phyloP scores from a whole-genome alignment of 2,113 vertebrate species.

The Platysteira castanea region DNA sequence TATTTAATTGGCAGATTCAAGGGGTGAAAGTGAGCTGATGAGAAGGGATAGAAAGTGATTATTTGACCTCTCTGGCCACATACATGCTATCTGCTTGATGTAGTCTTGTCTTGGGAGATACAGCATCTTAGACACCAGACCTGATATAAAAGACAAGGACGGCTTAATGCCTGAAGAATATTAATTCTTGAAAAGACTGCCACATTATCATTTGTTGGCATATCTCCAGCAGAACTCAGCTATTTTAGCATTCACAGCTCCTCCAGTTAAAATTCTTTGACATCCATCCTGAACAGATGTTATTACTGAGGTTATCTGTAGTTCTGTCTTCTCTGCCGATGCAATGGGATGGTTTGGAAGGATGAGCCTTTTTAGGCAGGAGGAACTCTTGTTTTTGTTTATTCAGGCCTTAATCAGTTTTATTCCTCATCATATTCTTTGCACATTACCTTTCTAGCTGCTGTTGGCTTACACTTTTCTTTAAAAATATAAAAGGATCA shows the following conservation, averaged over 20 bases:
- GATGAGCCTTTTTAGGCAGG: background rate
- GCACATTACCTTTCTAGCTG: background rate
- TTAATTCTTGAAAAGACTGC: slow-evolving; percentile 29
- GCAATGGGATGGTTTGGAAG: background rate
- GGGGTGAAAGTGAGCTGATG: background rate
- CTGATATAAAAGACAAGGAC: slow-evolving; percentile 4
- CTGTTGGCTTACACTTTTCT: background rate
- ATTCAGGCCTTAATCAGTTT: background rate
- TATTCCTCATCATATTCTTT: background rate
- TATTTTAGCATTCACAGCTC: slow-evolving; percentile 22
- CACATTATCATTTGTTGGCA: slow-evolving; percentile 23
- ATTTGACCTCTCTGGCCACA: background rate
- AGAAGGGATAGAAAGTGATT: background rate
- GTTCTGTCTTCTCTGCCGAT: background rate
- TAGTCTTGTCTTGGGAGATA: background rate
- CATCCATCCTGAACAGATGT: slow-evolving; percentile 44
- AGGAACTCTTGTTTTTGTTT: background rate
- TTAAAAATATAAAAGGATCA: background rate
- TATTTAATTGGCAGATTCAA: background rate
- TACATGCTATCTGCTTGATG: fast-evolving
- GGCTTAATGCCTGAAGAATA: slow-evolving; percentile 1
- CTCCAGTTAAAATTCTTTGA: slow-evolving; percentile 38
- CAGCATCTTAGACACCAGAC: background rate
- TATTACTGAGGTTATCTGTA: slow-evolving; percentile 9
- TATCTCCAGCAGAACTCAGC: slow-evolving; percentile 35